phyloP scores from a whole-genome alignment of 2,888 invertebrate genomes.

The Drosophila leonis region DNA sequence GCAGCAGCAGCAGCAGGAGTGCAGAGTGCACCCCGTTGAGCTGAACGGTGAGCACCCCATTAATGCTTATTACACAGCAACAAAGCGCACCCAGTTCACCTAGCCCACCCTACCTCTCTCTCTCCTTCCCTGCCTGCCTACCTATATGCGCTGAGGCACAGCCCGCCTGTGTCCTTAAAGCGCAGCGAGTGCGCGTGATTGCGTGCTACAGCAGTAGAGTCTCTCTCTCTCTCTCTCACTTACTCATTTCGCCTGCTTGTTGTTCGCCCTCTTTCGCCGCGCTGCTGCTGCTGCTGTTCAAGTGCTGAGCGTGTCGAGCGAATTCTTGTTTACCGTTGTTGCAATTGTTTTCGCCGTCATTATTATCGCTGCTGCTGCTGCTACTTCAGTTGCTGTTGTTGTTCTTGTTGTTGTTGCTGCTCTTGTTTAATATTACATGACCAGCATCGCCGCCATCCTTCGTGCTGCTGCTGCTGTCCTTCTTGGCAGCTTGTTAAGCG shows the following conservation, averaged over 20 bases:
- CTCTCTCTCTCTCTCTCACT: slow-evolving; percentile 5
- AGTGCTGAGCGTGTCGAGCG: slow-evolving; percentile 79
- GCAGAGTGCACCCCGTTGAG: slow-evolving; percentile 46
- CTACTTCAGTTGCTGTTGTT: slow-evolving; percentile 9
- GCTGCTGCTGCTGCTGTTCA: slow-evolving; percentile 38
- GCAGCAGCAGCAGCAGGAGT: background rate
- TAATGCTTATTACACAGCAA: slow-evolving; percentile 79
- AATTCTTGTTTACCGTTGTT: slow-evolving; percentile 81
- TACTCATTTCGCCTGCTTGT: background rate
- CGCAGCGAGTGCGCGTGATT: slow-evolving; percentile 69
- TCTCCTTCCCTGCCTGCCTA: background rate
- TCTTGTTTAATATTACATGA: slow-evolving; percentile 54
- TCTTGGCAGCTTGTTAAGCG: slow-evolving; percentile 74
- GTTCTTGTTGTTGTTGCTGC: slow-evolving; percentile 9
- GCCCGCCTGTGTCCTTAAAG: slow-evolving; percentile 28
- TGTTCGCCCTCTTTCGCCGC: background rate
- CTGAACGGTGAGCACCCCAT: slow-evolving; percentile 72
- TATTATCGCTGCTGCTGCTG: slow-evolving; percentile 66
- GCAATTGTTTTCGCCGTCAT: slow-evolving; percentile 78
- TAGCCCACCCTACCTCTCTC: background rate
- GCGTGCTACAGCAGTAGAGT: slow-evolving; percentile 60
- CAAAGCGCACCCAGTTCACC: slow-evolving; percentile 41
- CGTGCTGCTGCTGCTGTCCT: slow-evolving; percentile 37
- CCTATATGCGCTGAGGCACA: background rate
- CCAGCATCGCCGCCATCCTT: slow-evolving; percentile 49